Evolutionary conservation across 2,888 invertebrate species (phyloP).

Genomic region (Nowickia ferox): DNA sequence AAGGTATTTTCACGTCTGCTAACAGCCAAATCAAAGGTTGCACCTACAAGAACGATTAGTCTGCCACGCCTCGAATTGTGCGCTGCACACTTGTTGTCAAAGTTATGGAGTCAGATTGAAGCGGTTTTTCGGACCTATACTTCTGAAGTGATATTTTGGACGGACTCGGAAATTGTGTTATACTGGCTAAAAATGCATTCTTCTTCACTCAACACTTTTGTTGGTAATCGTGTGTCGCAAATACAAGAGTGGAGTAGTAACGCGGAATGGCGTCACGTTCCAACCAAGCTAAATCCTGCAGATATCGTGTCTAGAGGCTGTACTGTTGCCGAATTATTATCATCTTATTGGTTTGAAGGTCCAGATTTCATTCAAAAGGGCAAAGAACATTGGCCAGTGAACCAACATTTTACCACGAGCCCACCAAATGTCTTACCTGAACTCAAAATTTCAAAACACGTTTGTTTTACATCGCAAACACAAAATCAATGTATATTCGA

Average conservation of each 20-base stretch:
- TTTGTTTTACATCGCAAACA: background rate
- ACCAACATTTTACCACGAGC: background rate
- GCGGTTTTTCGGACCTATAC: slow-evolving; percentile 14
- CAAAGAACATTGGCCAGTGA: slow-evolving; percentile 5
- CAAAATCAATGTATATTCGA: slow-evolving; percentile 1
- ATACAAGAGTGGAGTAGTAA: slow-evolving; percentile 41
- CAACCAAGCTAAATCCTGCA: slow-evolving; percentile 60
- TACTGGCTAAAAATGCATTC: slow-evolving; percentile 51
- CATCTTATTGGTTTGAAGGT: too few relatives aligned
- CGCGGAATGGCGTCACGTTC: slow-evolving; percentile 56
- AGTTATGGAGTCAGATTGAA: slow-evolving; percentile 34
- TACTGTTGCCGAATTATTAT: too few relatives aligned
- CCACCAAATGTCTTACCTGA: background rate
- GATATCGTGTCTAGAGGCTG: slow-evolving; percentile 65
- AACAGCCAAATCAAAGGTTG: slow-evolving; percentile 62
- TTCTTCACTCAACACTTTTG: slow-evolving; percentile 24
- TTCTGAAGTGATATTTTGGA: slow-evolving; percentile 49
- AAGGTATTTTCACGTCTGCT: slow-evolving; percentile 20
- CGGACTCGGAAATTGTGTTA: slow-evolving; percentile 44
- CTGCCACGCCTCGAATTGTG: slow-evolving; percentile 61
- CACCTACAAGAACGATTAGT: slow-evolving; percentile 58
- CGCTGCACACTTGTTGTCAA: slow-evolving; percentile 52
- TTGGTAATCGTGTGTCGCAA: slow-evolving; percentile 55
- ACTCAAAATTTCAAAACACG: background rate
- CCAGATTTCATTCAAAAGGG: too few relatives aligned